Evolutionary conservation across 2,113 vertebrate genomes (phyloP), one percentile per base, ranked within the genome.

Genomic region (Anhinga rufa): DNA sequence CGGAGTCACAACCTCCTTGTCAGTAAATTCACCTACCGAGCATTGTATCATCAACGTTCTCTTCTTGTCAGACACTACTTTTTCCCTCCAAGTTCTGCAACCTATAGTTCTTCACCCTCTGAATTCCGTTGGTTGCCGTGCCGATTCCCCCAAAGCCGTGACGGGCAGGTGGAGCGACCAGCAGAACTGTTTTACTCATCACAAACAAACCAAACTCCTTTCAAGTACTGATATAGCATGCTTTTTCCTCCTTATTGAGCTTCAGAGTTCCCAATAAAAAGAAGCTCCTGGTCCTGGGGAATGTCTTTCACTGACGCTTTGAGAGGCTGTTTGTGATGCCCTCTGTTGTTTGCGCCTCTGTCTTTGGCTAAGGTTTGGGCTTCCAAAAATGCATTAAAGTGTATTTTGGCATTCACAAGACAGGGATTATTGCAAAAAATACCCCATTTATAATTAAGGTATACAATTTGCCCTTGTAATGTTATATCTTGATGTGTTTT

Each of bases 61-160:
- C 58, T 36, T 82, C 61, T 69, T 74, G 65, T 81, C 71, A 69
- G 78, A 85, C 52, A 4, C 46, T 38, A 6, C 71, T 82, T 78
- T 74, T 52, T 9, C 34, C 38, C 61, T 87, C 57, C 38, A 20
- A 49, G 15, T 86, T 91, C 70, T 78, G 42, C 0, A 3, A 10
- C 64, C 51, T 66, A 0, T n/a, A 0, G 0, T 82, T 68, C 75
- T 24, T 82, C 1, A 1, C 66, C 36, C 76, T 82, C 64, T 70
- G 68, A 54, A 36, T 83, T 87, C 38, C 66, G 24, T 58, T 80
- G 29, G 38, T 55, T 71, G 9, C 58, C 2, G 2, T 62, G 60
- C 24, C 25, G 42, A 29, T 93, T 58, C 14, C n/a, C 51, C 36
- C 46, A 65, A 1, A 76, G 93, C 65, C 4, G 0, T 8, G 29